Base-by-base conservation (phyloP, 2,797 vertebrate genomes). In the Tadarida brasiliensis region DNA sequence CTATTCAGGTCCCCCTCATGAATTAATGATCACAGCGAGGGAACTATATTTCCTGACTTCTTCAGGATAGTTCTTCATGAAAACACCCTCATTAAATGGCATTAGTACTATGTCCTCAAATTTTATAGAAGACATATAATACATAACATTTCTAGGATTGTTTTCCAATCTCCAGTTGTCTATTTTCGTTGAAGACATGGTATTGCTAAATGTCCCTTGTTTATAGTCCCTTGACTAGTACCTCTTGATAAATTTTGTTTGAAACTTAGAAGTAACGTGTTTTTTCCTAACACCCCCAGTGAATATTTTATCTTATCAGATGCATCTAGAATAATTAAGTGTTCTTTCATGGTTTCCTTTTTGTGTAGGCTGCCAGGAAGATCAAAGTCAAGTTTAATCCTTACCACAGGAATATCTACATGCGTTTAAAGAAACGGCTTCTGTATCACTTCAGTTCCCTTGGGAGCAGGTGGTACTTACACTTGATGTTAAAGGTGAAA, bases 351-450 rank as follows among this genome's bases (percentile, higher is more conserved):
- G 56, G 77, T 94, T 94, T 93, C 24, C 47, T 88, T 95, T 87
- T 89, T 90, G n/a, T 63, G 33, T 96, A 74, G 67, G 47, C 81
- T 94, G n/a, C 70, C 61, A 67, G 35, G 67, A 95, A 90, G 67
- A 95, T 87, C 84, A 97, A 89, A 97, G 90, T 91, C 26, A 97
- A 77, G 87, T 90, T 97, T 95, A 78, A 88, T 83, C 87, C 4
- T 77, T 10, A 51, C 76, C 84, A 22, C 44, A 86, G 7, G 71
- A 80, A 88, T 90, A 44, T 28, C 77, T 91, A 30, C 28, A 92
- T 28, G 47, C 89, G 26, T 59, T 78, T 89, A 59, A 9, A 3
- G 65, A 86, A 91, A 92, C 51, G 47, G 15, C 78, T 71, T 95
- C n/a, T 70, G 17, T 82, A 56, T 57, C 90, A 92, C 17, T 95